Base-by-base conservation (phyloP, 1,140 invertebrate species). In the Conus ventricosus region DNA sequence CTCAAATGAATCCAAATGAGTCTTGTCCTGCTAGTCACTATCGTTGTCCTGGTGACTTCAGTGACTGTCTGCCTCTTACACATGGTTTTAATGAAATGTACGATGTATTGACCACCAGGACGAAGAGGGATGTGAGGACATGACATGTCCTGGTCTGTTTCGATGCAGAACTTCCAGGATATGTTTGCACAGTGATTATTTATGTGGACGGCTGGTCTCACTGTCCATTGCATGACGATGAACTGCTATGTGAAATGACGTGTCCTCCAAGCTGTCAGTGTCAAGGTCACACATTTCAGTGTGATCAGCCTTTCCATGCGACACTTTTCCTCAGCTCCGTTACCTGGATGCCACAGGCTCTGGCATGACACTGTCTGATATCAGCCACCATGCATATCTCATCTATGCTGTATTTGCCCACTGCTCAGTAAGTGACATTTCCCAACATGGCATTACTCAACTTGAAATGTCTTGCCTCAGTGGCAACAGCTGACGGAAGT, bases 341-440 rank as follows among this genome's bases (percentile, higher is more conserved):
- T 85, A 85, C 57, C 84, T 85, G 55, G 84, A 85, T 25, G 84
- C 57, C 84, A 17, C 54, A 25, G 84, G 63, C 5, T 67, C 84
- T 10, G 57, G 7, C n/a, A 71, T 71, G 63, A 71, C 25, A 7
- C 10, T 85, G 25, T 51, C 57, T 5, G 57, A 85, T 25, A 4
- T 85, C 39, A 27, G n/a, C 23, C 11, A 27, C 27, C 3, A 51
- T 11, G 3, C 27, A 10, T 85, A 67, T 39, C 20, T 85, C 1
- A 39, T 85, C 5, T 23, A 71, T 71, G 15, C 71, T 23, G 39
- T 51, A 5, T 60, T 85, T 4, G 57, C 63, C 57, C 5, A 7
- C 10, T 85, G 84, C 63, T 27, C 25, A 11, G 4, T 85, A 0
- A 11, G 23, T n/a, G 13, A 15, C n/a, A 4, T 39, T 39, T 1